phyloP scores from a whole-genome alignment of 2,888 invertebrate genomes.

The Xestia ashworthii region DNA sequence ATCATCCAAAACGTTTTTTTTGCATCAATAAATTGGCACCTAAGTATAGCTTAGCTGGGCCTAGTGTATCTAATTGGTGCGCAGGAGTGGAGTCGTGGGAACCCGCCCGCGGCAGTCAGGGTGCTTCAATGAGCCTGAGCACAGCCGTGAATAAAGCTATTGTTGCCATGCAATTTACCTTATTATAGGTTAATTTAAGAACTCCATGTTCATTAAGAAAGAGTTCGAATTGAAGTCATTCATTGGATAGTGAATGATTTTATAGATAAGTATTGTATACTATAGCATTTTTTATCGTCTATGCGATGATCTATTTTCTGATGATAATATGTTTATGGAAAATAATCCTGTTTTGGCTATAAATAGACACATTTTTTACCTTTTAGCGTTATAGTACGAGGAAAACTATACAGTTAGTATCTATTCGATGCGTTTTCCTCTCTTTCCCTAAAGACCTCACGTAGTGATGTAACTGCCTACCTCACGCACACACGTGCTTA shows the following conservation, averaged over 20 bases:
- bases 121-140: constrained; percentile 56
- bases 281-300: neutral
- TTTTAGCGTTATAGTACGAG: neutral
- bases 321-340: neutral
- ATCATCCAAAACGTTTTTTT: constrained; percentile 48
- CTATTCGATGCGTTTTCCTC: constrained; percentile 23
- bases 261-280: neutral
- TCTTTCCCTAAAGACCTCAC: constrained; percentile 16
- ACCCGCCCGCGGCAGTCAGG: constrained; percentile 69
- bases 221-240: constrained; percentile 9
- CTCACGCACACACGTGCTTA: constrained; percentile 34
- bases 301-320: neutral
- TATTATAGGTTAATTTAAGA: constrained; percentile 42
- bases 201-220: constrained; percentile 33
- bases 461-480: constrained; percentile 30
- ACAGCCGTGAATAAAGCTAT: constrained; percentile 54
- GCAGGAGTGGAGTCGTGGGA: constrained; percentile 75
- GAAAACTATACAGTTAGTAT: constrained; percentile 26
- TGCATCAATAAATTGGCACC: constrained; percentile 64
- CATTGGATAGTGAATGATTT: constrained; percentile 1
- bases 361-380: neutral
- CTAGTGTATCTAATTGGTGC: constrained; percentile 77
- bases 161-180: constrained; percentile 58
- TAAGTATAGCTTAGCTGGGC: constrained; percentile 67
- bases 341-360: constrained; percentile 3